Evolutionary conservation across 2,113 vertebrate genomes (phyloP).

Genomic region (Callipepla squamata): DNA sequence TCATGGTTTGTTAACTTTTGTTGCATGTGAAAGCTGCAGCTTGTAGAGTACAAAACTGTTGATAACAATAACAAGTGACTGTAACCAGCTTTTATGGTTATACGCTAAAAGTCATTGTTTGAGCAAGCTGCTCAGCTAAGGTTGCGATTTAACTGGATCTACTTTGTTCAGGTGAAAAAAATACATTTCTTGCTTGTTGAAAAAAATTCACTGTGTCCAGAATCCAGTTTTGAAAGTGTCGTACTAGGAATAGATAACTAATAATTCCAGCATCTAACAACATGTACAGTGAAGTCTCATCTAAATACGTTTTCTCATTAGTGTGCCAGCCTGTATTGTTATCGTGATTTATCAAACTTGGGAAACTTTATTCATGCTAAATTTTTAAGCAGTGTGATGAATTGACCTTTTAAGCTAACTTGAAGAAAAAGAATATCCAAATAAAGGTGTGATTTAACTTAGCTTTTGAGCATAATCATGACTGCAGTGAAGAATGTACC

Average conservation of each 20-base stretch:
- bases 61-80: not conserved
- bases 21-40: not conserved
- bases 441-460: not conserved
- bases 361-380: not conserved
- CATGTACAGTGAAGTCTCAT: not conserved
- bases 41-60: not conserved
- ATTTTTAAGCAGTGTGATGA: not conserved
- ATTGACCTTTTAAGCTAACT: not conserved
- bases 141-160: not conserved
- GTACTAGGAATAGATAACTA: not conserved
- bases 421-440: not conserved
- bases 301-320: not conserved
- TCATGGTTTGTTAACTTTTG: not conserved
- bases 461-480: not conserved
- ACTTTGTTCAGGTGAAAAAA: not conserved
- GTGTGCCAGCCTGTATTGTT: not conserved
- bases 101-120: not conserved
- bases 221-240: not conserved
- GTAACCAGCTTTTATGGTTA: not conserved
- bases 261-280: not conserved
- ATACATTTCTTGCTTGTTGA: not conserved
- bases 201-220: not conserved
- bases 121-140: not conserved
- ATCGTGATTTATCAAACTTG: not conserved
- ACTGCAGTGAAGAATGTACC: not conserved